A percentile compares a stretch with the other conserved stretches of the same genome.
Evolutionary conservation across 2,113 vertebrate species (phyloP).

Genomic region (Cepphus grylle): DNA sequence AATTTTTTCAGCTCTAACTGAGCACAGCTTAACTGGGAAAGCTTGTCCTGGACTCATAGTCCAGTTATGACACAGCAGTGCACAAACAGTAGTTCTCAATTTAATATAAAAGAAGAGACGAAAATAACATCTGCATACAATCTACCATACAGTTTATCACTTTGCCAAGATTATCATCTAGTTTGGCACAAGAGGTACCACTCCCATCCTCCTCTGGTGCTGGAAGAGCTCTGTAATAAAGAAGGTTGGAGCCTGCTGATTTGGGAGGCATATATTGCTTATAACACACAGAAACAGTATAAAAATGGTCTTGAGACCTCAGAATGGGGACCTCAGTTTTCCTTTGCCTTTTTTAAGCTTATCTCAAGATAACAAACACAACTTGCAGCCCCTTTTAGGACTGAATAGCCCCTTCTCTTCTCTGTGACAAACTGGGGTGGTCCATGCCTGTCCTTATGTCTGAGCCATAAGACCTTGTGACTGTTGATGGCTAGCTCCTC

Average conservation of each 20-base stretch:
- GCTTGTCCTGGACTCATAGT: not conserved
- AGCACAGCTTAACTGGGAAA: not conserved
- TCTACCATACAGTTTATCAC: not conserved
- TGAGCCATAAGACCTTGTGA: not conserved
- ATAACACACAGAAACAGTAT: not conserved
- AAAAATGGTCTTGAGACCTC: not conserved
- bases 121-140: not conserved
- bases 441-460: not conserved
- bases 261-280: not conserved
- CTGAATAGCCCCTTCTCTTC: not conserved
- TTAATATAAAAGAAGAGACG: not conserved
- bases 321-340: not conserved
- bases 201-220: not conserved
- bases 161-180: not conserved
- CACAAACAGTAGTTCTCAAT: not conserved
- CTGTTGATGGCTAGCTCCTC: not conserved
- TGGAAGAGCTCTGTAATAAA: not conserved
- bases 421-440: not conserved
- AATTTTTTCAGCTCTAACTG: not conserved
- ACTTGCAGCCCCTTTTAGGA: not conserved
- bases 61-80: not conserved
- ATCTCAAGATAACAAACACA: not conserved
- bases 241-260: not conserved
- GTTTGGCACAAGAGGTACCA: not conserved
- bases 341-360: not conserved